Conservation (phyloP, 2,888 invertebrate genomes). For the Caenorhabditis sp. region DNA sequence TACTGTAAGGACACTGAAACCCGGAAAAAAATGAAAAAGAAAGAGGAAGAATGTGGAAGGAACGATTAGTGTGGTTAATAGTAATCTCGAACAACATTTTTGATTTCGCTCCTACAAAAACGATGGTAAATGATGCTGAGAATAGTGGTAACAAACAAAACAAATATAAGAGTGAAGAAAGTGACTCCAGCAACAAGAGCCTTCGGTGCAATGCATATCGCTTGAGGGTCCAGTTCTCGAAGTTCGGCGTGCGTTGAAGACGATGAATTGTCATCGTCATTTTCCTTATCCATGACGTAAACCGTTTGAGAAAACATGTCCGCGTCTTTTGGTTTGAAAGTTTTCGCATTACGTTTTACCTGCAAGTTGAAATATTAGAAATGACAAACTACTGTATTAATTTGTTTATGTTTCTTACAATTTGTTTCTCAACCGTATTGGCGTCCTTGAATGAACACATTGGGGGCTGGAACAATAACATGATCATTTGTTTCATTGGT, state of each 20-base stretch:
- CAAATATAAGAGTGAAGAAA: constrained; percentile 37
- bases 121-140: constrained; percentile 49
- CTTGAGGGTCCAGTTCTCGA: constrained; percentile 42
- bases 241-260: constrained; percentile 26
- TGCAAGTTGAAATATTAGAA: constrained; percentile 9
- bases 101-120: constrained; percentile 47
- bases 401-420: constrained; percentile 53
- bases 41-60: constrained; percentile 1
- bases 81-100: constrained; percentile 41
- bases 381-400: too few species aligned
- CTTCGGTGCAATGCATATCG: constrained; percentile 43
- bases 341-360: constrained; percentile 59
- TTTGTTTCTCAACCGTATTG: constrained; percentile 49
- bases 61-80: constrained; percentile 17
- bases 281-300: constrained; percentile 80
- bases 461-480: constrained; percentile 40
- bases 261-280: constrained; percentile 41
- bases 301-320: constrained; percentile 82
- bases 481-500: not conserved
- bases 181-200: constrained; percentile 44
- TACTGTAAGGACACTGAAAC: constrained; percentile 21
- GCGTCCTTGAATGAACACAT: constrained; percentile 53
- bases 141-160: constrained; percentile 40
- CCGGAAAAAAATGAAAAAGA: constrained; percentile 16
- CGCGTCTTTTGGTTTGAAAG: constrained; percentile 68